Percentiles rank a stretch among this genome's conserved stretches.
Conservation (phyloP, 2,797 vertebrate genomes). For the Loriculus beryllinus region DNA sequence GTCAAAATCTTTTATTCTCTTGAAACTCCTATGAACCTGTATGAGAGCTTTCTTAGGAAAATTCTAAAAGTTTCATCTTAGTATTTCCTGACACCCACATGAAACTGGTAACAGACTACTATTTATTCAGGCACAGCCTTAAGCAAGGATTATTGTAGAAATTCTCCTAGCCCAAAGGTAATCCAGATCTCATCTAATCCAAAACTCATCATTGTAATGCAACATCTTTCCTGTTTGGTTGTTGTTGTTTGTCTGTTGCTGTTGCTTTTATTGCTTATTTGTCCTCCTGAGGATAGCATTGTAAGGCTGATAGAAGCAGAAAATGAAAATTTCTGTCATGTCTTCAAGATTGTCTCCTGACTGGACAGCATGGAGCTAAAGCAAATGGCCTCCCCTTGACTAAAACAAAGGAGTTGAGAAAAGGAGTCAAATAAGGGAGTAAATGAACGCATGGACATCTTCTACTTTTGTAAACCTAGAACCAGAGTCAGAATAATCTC, state of each 20-base stretch:
- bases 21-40: neutral
- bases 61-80: neutral
- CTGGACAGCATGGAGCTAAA: neutral
- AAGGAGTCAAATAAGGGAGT: neutral
- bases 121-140: neutral
- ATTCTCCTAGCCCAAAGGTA: neutral
- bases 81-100: neutral
- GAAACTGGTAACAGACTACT: neutral
- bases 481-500: neutral
- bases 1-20: neutral
- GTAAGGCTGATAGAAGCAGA: neutral
- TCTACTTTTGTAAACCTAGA: neutral
- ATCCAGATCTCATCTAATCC: neutral
- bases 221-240: neutral
- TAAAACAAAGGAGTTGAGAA: neutral
- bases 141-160: neutral
- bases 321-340: neutral
- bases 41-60: neutral
- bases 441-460: neutral
- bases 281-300: fast-evolving
- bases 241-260: neutral
- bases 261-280: neutral
- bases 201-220: neutral
- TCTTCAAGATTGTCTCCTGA: neutral
- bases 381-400: neutral